Conservation (phyloP, 2,888 invertebrate species). For the Desoria tigrina region DNA sequence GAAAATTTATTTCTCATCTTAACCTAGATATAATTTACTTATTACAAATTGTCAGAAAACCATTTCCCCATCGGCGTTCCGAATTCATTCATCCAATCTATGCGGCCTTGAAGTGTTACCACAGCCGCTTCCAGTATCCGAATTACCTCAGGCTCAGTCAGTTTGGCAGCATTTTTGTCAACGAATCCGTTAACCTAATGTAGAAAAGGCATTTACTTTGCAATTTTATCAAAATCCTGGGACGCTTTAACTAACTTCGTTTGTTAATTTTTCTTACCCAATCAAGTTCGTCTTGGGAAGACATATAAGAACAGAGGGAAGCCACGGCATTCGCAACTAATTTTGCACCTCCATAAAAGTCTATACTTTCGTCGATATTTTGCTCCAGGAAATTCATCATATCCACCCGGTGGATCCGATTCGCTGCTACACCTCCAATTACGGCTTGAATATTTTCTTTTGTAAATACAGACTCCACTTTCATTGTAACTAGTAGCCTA, state of each 20-base stretch:
- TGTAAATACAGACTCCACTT: conserved; percentile 20
- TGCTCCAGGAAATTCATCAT: conserved; percentile 20
- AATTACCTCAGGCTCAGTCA: too few species aligned
- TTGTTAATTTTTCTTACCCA: conserved; percentile 23
- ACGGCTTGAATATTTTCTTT: conserved; percentile 28
- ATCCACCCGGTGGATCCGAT: conserved; percentile 20
- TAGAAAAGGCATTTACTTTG: too few species aligned
- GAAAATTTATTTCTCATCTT: too few species aligned
- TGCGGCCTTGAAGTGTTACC: conserved; percentile 25
- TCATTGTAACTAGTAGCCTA: conserved; percentile 19
- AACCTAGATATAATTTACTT: too few species aligned
- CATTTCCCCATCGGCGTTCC: conserved; percentile 33
- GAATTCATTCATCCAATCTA: conserved; percentile 37
- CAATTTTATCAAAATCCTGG: too few species aligned
- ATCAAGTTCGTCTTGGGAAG: conserved; percentile 24
- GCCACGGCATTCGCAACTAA: conserved; percentile 29
- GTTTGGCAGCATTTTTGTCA: too few species aligned
- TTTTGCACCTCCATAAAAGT: conserved; percentile 27
- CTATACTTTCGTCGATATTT: conserved; percentile 16
- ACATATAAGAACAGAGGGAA: conserved; percentile 23
- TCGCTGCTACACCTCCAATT: conserved; percentile 29
- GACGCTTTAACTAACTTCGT: neutral
- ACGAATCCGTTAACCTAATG: too few species aligned
- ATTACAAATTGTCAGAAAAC: conserved; percentile 27
- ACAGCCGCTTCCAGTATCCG: conserved; percentile 14